Conservation (phyloP, 2,888 invertebrate genomes). For the Eucriotettix oculatus region DNA sequence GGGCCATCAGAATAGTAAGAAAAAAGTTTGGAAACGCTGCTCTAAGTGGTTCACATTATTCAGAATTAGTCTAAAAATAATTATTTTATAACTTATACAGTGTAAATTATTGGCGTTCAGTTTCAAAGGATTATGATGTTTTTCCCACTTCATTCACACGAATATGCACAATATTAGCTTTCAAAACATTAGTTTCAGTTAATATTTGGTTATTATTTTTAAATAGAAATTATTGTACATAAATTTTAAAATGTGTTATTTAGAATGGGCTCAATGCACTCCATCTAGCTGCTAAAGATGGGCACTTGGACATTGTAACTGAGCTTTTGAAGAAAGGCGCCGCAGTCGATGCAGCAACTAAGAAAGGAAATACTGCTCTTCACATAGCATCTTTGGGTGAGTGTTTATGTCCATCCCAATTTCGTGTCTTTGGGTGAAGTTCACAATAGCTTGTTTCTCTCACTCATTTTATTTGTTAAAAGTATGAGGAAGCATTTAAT, state of each 20-base stretch:
- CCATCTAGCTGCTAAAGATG: slow-evolving; percentile 95
- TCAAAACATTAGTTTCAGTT: too few relatives aligned
- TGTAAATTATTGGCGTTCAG: too few relatives aligned
- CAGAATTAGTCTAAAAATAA: too few relatives aligned
- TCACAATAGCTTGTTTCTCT: not conserved
- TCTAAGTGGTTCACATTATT: too few relatives aligned
- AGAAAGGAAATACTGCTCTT: slow-evolving; percentile 91
- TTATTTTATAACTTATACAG: too few relatives aligned
- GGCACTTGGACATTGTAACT: slow-evolving; percentile 82
- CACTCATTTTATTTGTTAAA: not conserved
- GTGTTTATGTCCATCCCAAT: slow-evolving; percentile 3
- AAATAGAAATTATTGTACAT: too few relatives aligned
- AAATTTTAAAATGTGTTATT: slow-evolving; percentile 17
- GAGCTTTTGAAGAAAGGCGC: slow-evolving; percentile 83
- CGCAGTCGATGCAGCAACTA: slow-evolving; percentile 87
- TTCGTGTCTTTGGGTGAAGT: not conserved
- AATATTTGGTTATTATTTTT: too few relatives aligned
- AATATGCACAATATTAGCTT: too few relatives aligned
- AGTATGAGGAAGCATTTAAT: not conserved
- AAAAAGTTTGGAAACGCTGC: too few relatives aligned
- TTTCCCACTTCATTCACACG: too few relatives aligned
- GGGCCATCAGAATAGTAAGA: too few relatives aligned
- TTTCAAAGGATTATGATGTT: too few relatives aligned
- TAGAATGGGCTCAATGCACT: slow-evolving; percentile 95
- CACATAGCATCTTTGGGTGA: slow-evolving; percentile 84